phyloP scores from a whole-genome alignment of 2,113 vertebrate genomes.

The Boleophthalmus pectinirostris region DNA sequence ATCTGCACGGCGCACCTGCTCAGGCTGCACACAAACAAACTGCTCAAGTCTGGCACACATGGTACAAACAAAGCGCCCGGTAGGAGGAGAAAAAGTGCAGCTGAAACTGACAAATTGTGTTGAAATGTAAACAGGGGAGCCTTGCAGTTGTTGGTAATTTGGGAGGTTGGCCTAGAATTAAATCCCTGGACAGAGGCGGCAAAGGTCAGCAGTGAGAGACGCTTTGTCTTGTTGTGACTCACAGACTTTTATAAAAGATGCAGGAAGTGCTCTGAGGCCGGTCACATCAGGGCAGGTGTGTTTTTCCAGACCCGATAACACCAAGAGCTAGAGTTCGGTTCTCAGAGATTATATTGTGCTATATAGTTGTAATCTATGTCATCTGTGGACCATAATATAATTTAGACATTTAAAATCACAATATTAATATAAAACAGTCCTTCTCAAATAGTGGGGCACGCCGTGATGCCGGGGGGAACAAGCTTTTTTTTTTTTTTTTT shows the following conservation, averaged over 20 bases:
- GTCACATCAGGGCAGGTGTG: neutral
- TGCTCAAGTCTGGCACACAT: constrained; percentile 12
- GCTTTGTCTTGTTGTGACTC: constrained; percentile 2
- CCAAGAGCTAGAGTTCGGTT: neutral
- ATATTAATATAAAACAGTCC: too few relatives aligned
- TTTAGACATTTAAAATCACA: too few relatives aligned
- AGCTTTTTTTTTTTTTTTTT: too few relatives aligned
- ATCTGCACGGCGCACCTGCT: constrained; percentile 50
- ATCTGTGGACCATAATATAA: too few relatives aligned
- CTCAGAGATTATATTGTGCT: neutral
- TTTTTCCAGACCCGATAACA: neutral
- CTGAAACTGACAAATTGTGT: neutral
- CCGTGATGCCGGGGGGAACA: too few relatives aligned
- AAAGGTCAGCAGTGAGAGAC: neutral
- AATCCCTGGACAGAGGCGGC: neutral
- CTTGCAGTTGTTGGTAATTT: neutral
- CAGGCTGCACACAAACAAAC: constrained; percentile 16
- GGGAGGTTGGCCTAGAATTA: constrained; percentile 9
- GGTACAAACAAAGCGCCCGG: constrained; percentile 10
- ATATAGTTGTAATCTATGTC: too few relatives aligned
- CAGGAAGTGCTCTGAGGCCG: neutral
- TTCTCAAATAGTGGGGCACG: too few relatives aligned
- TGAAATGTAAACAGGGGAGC: constrained; percentile 9
- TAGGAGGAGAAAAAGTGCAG: constrained; percentile 10
- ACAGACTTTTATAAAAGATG: constrained; percentile 4